phyloP scores from a whole-genome alignment of 2,797 vertebrate species.

The Enteromius paludinosus region DNA sequence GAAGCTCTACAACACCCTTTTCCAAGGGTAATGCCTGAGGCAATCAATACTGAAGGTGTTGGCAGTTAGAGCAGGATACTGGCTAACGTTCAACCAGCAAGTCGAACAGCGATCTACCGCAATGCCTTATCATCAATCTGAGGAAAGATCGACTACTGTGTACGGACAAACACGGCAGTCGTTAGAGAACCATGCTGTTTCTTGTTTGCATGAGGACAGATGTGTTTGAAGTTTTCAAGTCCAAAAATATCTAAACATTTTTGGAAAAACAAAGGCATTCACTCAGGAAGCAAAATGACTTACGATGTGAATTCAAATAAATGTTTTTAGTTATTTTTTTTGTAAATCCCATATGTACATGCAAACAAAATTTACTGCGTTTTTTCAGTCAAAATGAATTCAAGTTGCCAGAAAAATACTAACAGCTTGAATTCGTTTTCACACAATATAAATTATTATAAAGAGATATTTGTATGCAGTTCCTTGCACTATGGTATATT shows the following conservation, averaged over 20 bases:
- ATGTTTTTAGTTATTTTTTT: too few species aligned
- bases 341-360: too few species aligned
- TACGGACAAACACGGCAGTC: constrained; percentile 48
- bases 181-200: constrained; percentile 69
- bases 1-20: constrained; percentile 74
- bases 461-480: background rate
- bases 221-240: constrained; percentile 61
- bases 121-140: constrained; percentile 57
- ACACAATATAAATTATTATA: too few species aligned
- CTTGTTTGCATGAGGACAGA: constrained; percentile 72
- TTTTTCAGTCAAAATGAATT: too few species aligned
- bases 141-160: constrained; percentile 52
- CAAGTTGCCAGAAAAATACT: too few species aligned
- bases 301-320: too few species aligned
- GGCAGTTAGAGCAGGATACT: constrained; percentile 64
- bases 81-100: constrained; percentile 46
- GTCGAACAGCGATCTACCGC: constrained; percentile 23
- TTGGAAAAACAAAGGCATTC: too few species aligned
- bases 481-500: background rate
- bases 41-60: constrained; percentile 76
- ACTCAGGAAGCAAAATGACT: too few species aligned
- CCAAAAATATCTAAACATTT: too few species aligned
- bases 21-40: constrained; percentile 73
- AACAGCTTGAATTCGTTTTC: too few species aligned
- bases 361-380: too few species aligned